Conservation (phyloP, 2,888 invertebrate species). For the Troides helena region DNA sequence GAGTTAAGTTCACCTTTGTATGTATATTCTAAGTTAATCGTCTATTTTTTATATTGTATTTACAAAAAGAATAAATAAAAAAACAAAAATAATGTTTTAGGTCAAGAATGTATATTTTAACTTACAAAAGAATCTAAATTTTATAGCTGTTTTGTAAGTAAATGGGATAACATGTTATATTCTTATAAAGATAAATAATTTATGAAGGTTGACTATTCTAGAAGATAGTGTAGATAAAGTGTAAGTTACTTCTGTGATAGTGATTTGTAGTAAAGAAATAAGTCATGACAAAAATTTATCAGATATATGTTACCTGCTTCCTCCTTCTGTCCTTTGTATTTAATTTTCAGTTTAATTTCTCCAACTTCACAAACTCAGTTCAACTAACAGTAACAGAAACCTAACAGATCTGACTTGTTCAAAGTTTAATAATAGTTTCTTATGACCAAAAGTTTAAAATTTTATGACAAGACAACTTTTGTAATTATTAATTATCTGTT, state of each 20-base stretch:
- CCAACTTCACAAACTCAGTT: neutral
- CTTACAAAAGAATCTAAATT: too few relatives aligned
- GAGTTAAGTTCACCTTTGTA: too few relatives aligned
- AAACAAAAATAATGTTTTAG: too few relatives aligned
- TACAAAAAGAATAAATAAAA: too few relatives aligned
- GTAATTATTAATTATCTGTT: neutral
- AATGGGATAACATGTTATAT: too few relatives aligned
- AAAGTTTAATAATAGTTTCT: neutral
- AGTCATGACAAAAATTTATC: neutral
- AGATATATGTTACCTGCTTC: neutral
- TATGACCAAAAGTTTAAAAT: neutral
- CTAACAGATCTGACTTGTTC: neutral
- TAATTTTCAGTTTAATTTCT: neutral
- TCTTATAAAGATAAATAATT: too few relatives aligned
- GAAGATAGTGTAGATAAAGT: too few relatives aligned
- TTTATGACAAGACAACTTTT: neutral
- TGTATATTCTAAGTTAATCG: too few relatives aligned
- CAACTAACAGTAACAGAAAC: neutral
- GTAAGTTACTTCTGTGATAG: neutral
- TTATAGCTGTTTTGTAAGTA: too few relatives aligned
- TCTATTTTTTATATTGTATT: too few relatives aligned
- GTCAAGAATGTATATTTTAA: too few relatives aligned
- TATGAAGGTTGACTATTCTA: too few relatives aligned
- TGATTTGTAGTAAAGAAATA: neutral
- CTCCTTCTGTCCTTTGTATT: neutral